Evolutionary conservation across 2,888 invertebrate genomes (phyloP), one percentile per base, ranked within the genome.

Genomic region (Sclerodermus sp.): DNA sequence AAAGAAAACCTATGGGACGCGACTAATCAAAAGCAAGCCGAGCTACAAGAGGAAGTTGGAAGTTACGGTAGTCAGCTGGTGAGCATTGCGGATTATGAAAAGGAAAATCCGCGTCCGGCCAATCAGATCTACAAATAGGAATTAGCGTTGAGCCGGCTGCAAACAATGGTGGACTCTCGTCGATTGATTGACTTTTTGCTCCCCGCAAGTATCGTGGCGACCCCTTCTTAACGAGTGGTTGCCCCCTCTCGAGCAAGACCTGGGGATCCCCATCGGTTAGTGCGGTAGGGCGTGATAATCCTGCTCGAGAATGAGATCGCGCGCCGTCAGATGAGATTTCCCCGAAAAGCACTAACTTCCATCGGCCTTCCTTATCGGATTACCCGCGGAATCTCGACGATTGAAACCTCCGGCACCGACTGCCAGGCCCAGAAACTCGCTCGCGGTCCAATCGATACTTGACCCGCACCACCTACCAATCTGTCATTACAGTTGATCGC

Each of bases 171-270:
- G 59, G n/a, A n/a, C n/a, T n/a, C n/a, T n/a, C n/a, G 54, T 51
- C 64, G 68, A 74, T 70, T 76, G 73, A 76, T 75, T 74, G 72
- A 76, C 76, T 76, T 76, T 75, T 72, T 64, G 64, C 62, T 55
- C 51, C 53, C 34, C 13, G 23, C 23, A 14, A 17, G 52, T 53
- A 45, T 45, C 41, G 47, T 45, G 29, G 31, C 29, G 38, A 23
- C 10, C 41, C 23, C 8, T 23, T 8, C 4, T 3, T 23, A 23
- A 23, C 23, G 23, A 23, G 23, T 23, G 23, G 23, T 14, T 1
- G 17, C 13, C 41, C 23, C 13, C 41, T n/a, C 23, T 23, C 3
- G 41, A n/a, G 41, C 61, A 48, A 47, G 55, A 62, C 58, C 62
- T 54, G 56, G 54, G 51, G 58, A 61, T 60, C 64, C 59, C 65